These are phyloP conservation scores for Pavo muticus DNA, from an alignment of 2,113 vertebrate species.

Conservation along the genomic window DNA sequence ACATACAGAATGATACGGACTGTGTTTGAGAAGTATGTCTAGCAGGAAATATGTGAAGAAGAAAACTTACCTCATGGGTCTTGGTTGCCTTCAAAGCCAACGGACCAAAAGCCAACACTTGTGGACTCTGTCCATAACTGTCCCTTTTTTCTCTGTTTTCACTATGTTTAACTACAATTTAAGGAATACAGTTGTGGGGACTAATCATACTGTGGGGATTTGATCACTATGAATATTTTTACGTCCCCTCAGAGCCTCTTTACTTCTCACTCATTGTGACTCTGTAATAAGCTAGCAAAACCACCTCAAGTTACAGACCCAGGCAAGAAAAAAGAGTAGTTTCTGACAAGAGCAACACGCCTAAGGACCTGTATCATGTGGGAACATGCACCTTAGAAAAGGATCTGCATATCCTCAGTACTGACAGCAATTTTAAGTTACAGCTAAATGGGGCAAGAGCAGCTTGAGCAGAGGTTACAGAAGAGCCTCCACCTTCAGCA, in stretches of 20 bases:
- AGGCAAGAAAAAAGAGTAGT: not conserved
- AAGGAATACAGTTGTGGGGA: not conserved
- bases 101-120: not conserved
- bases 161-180: conserved; percentile 68
- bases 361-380: not conserved
- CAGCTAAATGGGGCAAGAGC: not conserved
- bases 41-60: not conserved
- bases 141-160: conserved; percentile 73
- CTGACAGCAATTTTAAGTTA: not conserved
- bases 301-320: not conserved
- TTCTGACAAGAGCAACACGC: accelerated
- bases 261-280: not conserved
- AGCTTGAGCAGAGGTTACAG: not conserved
- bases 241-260: not conserved
- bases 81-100: conserved; percentile 71
- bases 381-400: not conserved
- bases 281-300: not conserved
- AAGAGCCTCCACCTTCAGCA: not conserved
- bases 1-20: not conserved
- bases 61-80: conserved; percentile 69
- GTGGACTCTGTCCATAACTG: not conserved
- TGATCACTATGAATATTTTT: not conserved
- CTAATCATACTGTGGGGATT: not conserved
- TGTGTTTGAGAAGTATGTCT: not conserved
- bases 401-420: not conserved